Evolutionary conservation across 2,888 invertebrate genomes (phyloP).

Genomic region (Azorinus chamasolen): DNA sequence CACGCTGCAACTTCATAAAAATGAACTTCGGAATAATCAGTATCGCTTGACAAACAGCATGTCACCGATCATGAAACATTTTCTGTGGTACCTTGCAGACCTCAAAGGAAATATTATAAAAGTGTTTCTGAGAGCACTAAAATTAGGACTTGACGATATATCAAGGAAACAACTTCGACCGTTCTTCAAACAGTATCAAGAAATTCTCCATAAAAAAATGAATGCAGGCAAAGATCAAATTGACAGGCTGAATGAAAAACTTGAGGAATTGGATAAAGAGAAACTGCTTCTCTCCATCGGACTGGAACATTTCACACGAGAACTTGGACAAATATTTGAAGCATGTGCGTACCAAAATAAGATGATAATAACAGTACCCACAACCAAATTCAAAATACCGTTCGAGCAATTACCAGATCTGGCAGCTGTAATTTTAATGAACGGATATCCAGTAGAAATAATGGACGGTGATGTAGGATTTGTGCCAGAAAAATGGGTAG

Average conservation of each 20-base stretch:
- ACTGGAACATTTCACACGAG: slow-evolving; percentile 20
- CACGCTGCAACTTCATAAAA: no score
- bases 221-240: not conserved
- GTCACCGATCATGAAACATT: not conserved
- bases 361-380: no score
- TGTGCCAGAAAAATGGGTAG: slow-evolving; percentile 15
- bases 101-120: not conserved
- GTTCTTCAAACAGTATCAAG: slow-evolving; percentile 7
- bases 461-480: slow-evolving; percentile 22
- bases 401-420: not conserved
- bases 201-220: not conserved
- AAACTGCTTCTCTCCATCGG: not conserved
- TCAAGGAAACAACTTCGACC: not conserved
- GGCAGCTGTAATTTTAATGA: slow-evolving; percentile 2
- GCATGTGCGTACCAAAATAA: not conserved
- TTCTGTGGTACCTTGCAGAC: not conserved
- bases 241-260: not conserved
- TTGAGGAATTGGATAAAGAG: slow-evolving; percentile 5
- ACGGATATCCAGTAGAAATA: slow-evolving; percentile 27
- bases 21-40: not conserved
- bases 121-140: slow-evolving; percentile 16
- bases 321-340: slow-evolving; percentile 32
- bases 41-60: not conserved
- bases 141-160: slow-evolving; percentile 13
- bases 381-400: not conserved